These are phyloP conservation scores for Rhinolophus sinicus DNA, from an alignment of 2,113 vertebrate genomes.

Conservation along the genomic window DNA sequence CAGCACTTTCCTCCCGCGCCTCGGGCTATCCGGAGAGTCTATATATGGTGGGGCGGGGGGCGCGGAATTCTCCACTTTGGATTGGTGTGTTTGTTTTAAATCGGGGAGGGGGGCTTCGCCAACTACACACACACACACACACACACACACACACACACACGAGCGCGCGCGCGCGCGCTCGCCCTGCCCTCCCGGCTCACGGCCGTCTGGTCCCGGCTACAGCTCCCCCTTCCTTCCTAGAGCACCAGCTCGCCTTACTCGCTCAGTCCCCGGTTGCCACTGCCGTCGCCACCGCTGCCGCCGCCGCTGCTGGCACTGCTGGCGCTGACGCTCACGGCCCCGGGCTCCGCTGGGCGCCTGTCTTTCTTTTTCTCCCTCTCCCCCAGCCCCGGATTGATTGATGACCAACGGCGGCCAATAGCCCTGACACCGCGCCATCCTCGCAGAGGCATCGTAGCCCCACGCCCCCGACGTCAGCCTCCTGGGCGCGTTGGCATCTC, in stretches of 20 bases:
- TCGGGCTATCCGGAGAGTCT: slow-evolving; percentile 57
- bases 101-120: neutral
- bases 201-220: neutral
- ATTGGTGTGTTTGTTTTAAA: slow-evolving; percentile 82
- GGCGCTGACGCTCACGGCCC: slow-evolving; percentile 46
- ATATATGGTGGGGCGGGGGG: slow-evolving; percentile 73
- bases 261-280: slow-evolving; percentile 49
- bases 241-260: slow-evolving; percentile 54
- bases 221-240: slow-evolving; percentile 55
- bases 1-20: slow-evolving; percentile 70
- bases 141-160: neutral
- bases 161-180: neutral
- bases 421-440: slow-evolving; percentile 84
- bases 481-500: slow-evolving; percentile 54
- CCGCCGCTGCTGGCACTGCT: slow-evolving; percentile 40
- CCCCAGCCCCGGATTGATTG: slow-evolving; percentile 80
- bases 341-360: slow-evolving; percentile 67
- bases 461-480: slow-evolving; percentile 64
- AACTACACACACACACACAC: neutral
- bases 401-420: slow-evolving; percentile 84
- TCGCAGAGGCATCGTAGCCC: slow-evolving; percentile 83
- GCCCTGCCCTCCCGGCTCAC: slow-evolving; percentile 53
- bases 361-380: slow-evolving; percentile 77
- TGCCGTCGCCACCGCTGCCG: slow-evolving; percentile 3
- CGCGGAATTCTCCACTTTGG: slow-evolving; percentile 74